Evolutionary conservation across 1,140 invertebrate genomes (phyloP), one percentile per base, ranked within the genome.

Genomic region (Stenopsyche tienmushanensis): DNA sequence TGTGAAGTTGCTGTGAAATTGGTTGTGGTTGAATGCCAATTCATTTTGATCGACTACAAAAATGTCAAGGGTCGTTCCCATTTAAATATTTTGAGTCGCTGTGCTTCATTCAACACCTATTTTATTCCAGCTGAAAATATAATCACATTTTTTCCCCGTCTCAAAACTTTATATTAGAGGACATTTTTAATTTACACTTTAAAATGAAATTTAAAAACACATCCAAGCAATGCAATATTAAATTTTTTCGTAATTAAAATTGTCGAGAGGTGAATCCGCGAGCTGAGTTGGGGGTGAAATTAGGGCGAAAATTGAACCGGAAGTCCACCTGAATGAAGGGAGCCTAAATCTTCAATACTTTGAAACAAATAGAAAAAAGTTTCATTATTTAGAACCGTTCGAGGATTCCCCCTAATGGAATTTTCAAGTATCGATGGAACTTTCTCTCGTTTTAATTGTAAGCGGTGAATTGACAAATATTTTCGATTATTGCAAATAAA

Each of bases 301-400:
- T 57, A 57, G 42, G 29, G 3, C 54, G 15, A 60, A 60, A 47
- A 60, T 60, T 24, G 44, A 60, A 60, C 44, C 29, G 57, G 57
- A 44, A 60, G 57, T 60, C 18, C 57, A 60, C 42, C 42, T 49
- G 57, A 60, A 60, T 23, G 26, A 39, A 44, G 55, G 13, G 24
- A 26, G 44, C 21, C 44, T 41, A 15, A 44, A 58, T 42, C 55
- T 21, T 45, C 21, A 44, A 60, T 60, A 60, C 42, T 60, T 13
- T 10, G 23, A 26, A 53, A 10, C 44, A 47, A 47, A 47, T 34
- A 34, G 13, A 24, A 23, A 45, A 47, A 60, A 60, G 57, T 60
- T 60, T 60, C 26, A 34, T 47, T 60, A 60, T 60, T 57, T 57
- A 13, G 29, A 5, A 34, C 5, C 39, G 50, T 53, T 53, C 21